A percentile compares a stretch with the other conserved stretches of the same genome.
Conservation (phyloP, 2,113 vertebrate species). For the Brachirus orientalis region DNA sequence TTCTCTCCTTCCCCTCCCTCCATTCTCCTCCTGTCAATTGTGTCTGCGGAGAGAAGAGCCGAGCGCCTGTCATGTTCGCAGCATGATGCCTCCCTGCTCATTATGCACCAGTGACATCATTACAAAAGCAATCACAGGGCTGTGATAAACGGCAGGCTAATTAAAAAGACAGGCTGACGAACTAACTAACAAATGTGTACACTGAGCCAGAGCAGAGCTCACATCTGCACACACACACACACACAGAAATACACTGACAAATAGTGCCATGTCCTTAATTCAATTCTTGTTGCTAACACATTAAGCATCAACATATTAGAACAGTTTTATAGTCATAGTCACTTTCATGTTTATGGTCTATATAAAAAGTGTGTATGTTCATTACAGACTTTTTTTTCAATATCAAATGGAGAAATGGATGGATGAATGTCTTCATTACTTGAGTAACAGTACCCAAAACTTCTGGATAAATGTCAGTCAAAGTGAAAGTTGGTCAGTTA, state of each 20-base stretch:
- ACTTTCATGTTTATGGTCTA: neutral
- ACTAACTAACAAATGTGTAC: constrained; percentile 51
- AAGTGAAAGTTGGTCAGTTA: too few species aligned
- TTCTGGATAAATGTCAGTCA: too few species aligned
- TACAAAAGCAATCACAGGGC: constrained; percentile 80
- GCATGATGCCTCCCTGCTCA: constrained; percentile 74
- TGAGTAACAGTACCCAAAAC: too few species aligned
- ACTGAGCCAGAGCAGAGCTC: constrained; percentile 8
- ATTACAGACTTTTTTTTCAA: too few species aligned
- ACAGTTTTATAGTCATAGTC: neutral
- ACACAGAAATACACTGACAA: constrained; percentile 18
- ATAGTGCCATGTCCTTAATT: neutral
- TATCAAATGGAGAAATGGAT: too few species aligned
- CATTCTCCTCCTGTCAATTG: constrained; percentile 51
- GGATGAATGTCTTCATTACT: too few species aligned
- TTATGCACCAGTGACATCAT: constrained; percentile 82
- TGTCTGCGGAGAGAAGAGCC: constrained; percentile 49
- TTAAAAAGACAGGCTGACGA: constrained; percentile 78
- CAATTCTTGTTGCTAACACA: neutral
- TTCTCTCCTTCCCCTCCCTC: constrained; percentile 24
- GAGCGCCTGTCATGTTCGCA: constrained; percentile 75
- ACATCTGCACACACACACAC: constrained; percentile 29
- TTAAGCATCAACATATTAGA: neutral
- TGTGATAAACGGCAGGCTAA: constrained; percentile 79
- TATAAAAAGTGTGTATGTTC: neutral